phyloP scores from a whole-genome alignment of 1,140 invertebrate species.

The Meloidogyne floridensis region DNA sequence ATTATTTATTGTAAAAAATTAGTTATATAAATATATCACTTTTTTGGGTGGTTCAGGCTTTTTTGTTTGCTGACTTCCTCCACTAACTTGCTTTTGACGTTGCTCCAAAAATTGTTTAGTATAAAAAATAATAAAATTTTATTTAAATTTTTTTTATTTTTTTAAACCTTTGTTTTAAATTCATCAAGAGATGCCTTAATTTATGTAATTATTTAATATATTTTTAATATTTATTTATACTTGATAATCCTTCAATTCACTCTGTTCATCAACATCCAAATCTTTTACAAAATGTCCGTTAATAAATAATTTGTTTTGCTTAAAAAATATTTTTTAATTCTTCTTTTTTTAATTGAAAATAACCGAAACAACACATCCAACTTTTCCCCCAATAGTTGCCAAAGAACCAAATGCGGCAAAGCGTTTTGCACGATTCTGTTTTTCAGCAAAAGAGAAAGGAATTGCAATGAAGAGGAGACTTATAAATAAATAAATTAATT shows the following conservation, averaged over 20 bases:
- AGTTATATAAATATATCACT: neutral
- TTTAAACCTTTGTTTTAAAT: constrained; percentile 35
- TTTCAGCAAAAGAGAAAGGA: neutral
- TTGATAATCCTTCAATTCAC: constrained; percentile 35
- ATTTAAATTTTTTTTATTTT: neutral
- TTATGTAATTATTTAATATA: constrained; percentile 8
- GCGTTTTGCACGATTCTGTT: constrained; percentile 29
- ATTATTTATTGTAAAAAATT: neutral
- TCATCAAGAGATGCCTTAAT: constrained; percentile 35
- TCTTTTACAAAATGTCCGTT: constrained; percentile 42
- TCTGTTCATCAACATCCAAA: constrained; percentile 39
- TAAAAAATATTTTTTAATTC: neutral
- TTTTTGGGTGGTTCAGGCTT: constrained; percentile 44
- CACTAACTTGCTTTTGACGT: neutral
- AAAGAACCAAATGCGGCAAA: constrained; percentile 38
- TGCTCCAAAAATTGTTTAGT: constrained; percentile 18
- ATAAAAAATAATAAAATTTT: neutral
- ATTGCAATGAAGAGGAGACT: neutral
- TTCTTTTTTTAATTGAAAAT: constrained; percentile 32
- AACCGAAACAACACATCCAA: constrained; percentile 45
- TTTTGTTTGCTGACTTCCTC: constrained; percentile 22
- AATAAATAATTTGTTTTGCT: constrained; percentile 36
- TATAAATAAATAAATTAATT: too few species aligned
- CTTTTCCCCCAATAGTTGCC: constrained; percentile 39
- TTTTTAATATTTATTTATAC: constrained; percentile 12